phyloP scores from a whole-genome alignment of 2,113 vertebrate species.

The Nannobrachium achirus region DNA sequence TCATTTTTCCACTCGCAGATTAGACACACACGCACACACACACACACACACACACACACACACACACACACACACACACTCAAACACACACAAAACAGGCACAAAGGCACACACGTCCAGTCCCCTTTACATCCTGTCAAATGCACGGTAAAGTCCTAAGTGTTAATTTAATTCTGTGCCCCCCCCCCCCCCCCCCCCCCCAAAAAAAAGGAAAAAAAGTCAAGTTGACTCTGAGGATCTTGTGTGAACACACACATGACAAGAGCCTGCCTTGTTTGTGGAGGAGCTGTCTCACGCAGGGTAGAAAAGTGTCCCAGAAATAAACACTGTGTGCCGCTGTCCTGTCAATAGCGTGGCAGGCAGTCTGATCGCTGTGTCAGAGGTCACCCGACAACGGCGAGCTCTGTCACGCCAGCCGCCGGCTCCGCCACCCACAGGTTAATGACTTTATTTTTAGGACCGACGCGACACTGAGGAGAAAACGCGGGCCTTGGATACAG shows the following conservation, averaged over 20 bases:
- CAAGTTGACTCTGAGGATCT: too few species aligned
- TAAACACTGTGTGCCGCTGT: constrained; percentile 85
- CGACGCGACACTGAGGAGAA: constrained; percentile 67
- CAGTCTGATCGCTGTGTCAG: constrained; percentile 68
- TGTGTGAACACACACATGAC: constrained; percentile 52
- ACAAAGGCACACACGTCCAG: not conserved
- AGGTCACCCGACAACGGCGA: constrained; percentile 68
- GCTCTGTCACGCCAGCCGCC: constrained; percentile 79
- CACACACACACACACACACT: constrained; percentile 21
- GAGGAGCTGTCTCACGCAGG: constrained; percentile 65
- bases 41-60: constrained; percentile 9
- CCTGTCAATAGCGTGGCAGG: constrained; percentile 76
- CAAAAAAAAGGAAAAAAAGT: too few species aligned
- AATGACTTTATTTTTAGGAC: constrained; percentile 87
- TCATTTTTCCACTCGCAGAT: constrained; percentile 61
- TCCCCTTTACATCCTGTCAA: constrained; percentile 46
- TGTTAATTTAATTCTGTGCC: too few species aligned
- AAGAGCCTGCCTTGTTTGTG: constrained; percentile 91
- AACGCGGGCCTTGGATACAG: constrained; percentile 70
- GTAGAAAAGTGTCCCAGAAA: constrained; percentile 60
- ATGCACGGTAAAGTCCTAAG: too few species aligned
- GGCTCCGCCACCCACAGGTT: constrained; percentile 87
- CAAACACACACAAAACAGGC: not conserved
- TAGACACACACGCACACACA: constrained; percentile 37
- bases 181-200: too few species aligned